Base-by-base conservation (phyloP, 1,140 invertebrate genomes). In the Tribolium madens region DNA sequence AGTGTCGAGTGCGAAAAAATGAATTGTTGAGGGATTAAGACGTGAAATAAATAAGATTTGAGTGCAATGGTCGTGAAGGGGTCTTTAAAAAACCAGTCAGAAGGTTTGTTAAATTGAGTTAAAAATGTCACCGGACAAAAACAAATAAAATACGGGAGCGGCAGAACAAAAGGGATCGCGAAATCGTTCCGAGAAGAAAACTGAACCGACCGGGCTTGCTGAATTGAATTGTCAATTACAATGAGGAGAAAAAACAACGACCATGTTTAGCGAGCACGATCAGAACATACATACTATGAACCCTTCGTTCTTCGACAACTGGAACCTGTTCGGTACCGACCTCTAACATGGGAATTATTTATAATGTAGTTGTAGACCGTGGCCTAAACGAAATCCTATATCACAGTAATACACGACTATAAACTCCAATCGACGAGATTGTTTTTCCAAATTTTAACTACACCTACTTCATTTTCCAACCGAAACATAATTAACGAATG, bases 211-310 rank as follows among this genome's bases (percentile, higher is more conserved):
- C 53, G 50, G 68, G 71, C 69, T 73, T 48, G 48, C 72, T 70
- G 79, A 78, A 80, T 80, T 80, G 77, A 80, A 80, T 80, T 76
- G 77, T 80, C 79, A 80, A 78, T 78, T 78, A 71, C 53, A 69
- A 73, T 18, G 13, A 50, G 60, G 26, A 53, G 17, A 74, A 77
- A 77, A 77, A 77, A 14, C 72, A 53, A 31, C 31, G 53, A 60
- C 70, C 71, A 57, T 74, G 76, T 74, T 77, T 53, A 76, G 50
- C 36, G 68, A 71, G 68, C 68, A 71, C 68, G 68, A 71, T 48
- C 68, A 15, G 60, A 10, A 60, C 53, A 60, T 21, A 71, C 68
- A 71, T 71, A 71, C 13, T 71, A 47, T 71, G 47, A 48, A 48
- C 47, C 68, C 47, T 47, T 17, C n/a, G 36, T n/a, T 47, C 50